These are phyloP conservation scores for Blastobasis lacticolella DNA, from an alignment of 2,888 invertebrate species.

Conservation along the genomic window DNA sequence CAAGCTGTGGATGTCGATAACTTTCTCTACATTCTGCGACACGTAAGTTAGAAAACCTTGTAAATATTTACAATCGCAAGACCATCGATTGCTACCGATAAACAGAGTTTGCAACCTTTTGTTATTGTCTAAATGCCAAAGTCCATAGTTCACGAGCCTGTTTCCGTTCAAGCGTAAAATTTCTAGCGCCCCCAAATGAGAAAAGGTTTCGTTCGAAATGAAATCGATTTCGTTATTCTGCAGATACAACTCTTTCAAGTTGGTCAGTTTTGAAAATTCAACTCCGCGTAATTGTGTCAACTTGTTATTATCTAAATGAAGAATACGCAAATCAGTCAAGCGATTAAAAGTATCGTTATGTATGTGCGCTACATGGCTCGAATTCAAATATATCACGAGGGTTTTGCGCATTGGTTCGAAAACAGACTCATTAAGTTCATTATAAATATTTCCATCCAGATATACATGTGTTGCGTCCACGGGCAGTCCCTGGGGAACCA, in stretches of 20 bases:
- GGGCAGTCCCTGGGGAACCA: constrained; percentile 87
- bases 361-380: constrained; percentile 84
- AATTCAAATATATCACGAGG: constrained; percentile 87
- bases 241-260: constrained; percentile 87
- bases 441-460: constrained; percentile 91
- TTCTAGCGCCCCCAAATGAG: constrained; percentile 84
- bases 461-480: constrained; percentile 94
- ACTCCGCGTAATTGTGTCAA: constrained; percentile 84
- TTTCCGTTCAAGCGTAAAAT: constrained; percentile 90
- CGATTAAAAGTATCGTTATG: constrained; percentile 91
- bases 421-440: constrained; percentile 76
- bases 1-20: constrained; percentile 82
- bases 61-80: constrained; percentile 91
- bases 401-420: constrained; percentile 56
- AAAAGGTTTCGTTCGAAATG: constrained; percentile 87
- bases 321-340: constrained; percentile 81
- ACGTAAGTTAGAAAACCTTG: constrained; percentile 88
- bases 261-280: constrained; percentile 87
- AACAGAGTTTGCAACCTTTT: constrained; percentile 82
- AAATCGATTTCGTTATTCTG: constrained; percentile 88
- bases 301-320: constrained; percentile 91
- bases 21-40: constrained; percentile 84
- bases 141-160: constrained; percentile 84
- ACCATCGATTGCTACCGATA: constrained; percentile 89
- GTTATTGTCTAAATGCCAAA: constrained; percentile 85